Evolutionary conservation across 1,140 invertebrate genomes (phyloP).

Genomic region (Elymnias hypermnestra): DNA sequence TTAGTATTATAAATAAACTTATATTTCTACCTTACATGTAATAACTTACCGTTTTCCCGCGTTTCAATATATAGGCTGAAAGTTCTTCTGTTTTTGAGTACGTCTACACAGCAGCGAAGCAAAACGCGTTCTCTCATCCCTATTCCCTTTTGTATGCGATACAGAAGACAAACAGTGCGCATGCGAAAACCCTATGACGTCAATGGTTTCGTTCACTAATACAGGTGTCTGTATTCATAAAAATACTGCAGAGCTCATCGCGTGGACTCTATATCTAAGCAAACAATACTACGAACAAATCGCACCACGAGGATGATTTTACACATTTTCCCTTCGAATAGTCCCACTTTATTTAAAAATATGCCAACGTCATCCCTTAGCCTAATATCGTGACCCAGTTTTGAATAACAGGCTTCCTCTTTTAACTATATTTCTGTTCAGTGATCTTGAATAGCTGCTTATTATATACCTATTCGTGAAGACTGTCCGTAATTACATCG

Average conservation of each 20-base stretch:
- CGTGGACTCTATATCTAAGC: conserved; percentile 8
- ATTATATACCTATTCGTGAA: too few relatives aligned
- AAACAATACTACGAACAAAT: conserved; percentile 11
- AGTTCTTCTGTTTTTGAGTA: conserved; percentile 20
- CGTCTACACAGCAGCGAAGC: conserved; percentile 31
- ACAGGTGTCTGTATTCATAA: conserved; percentile 51
- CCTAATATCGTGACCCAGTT: background rate
- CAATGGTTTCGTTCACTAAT: conserved; percentile 65
- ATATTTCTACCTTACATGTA: background rate
- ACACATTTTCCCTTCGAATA: background rate
- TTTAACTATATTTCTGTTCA: too few relatives aligned
- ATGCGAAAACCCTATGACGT: conserved; percentile 55
- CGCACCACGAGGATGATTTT: background rate
- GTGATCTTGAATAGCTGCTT: too few relatives aligned
- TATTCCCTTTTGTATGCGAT: conserved; percentile 16
- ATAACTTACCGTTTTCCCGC: conserved; percentile 53
- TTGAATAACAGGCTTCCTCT: too few relatives aligned
- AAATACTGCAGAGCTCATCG: conserved; percentile 36
- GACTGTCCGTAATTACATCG: too few relatives aligned
- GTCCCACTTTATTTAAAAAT: background rate
- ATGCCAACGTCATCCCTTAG: background rate
- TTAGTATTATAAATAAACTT: too few relatives aligned
- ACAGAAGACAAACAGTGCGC: conserved; percentile 22
- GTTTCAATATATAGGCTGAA: conserved; percentile 27
- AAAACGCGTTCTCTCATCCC: conserved; percentile 39